Conservation (phyloP, 2,797 vertebrate species). For the Myotis vivesi region DNA sequence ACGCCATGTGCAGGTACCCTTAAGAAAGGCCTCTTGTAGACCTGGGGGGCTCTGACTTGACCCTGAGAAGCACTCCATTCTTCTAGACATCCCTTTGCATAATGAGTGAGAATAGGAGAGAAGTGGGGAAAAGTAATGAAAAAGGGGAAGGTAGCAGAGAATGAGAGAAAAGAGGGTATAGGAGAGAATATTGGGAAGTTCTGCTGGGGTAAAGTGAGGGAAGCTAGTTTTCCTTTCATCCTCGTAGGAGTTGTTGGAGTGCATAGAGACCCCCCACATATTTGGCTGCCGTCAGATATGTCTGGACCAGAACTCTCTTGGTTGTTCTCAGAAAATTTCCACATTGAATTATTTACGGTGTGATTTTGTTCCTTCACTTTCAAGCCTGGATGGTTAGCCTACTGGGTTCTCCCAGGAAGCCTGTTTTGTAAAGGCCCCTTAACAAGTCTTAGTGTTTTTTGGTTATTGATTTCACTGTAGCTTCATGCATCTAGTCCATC, state of each 20-base stretch:
- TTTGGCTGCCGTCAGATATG: neutral
- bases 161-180: neutral
- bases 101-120: neutral
- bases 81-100: neutral
- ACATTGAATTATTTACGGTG: neutral
- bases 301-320: neutral
- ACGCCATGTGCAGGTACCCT: neutral
- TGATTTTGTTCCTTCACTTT: neutral
- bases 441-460: neutral
- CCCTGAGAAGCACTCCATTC: neutral
- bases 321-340: neutral
- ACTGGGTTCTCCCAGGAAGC: neutral
- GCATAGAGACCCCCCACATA: neutral
- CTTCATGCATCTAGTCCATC: neutral
- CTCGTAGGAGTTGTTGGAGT: neutral
- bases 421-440: neutral
- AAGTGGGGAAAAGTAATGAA: neutral
- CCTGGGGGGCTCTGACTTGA: neutral
- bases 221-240: neutral
- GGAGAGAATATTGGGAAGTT: neutral
- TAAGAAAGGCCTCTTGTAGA: neutral
- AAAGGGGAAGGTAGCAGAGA: neutral
- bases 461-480: neutral
- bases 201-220: neutral
- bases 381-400: neutral